Conservation (phyloP, 2,797 vertebrate genomes). For the Enteromius unitaeniatus region DNA sequence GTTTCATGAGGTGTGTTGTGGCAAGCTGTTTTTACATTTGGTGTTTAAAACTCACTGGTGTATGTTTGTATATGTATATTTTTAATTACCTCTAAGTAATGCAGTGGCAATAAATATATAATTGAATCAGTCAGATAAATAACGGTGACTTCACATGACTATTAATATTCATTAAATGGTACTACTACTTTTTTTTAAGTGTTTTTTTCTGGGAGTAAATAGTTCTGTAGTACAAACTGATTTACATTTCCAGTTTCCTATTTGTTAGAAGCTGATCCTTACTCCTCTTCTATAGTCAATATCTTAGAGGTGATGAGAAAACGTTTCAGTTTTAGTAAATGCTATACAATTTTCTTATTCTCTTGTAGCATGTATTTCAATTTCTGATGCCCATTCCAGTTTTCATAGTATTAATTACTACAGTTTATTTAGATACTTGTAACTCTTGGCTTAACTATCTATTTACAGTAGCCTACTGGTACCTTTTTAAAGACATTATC, state of each 20-base stretch:
- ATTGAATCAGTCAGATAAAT: not conserved
- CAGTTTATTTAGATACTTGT: not conserved
- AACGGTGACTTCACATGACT: not conserved
- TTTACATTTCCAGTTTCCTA: not conserved
- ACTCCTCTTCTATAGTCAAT: not conserved
- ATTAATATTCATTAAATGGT: no score
- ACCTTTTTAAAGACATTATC: not conserved
- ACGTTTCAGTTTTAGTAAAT: not conserved
- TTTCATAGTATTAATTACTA: not conserved
- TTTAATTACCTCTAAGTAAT: not conserved
- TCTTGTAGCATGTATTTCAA: not conserved
- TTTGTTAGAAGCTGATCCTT: not conserved
- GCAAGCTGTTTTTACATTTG: conserved; percentile 23
- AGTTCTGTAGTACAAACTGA: no score
- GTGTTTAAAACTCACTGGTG: not conserved
- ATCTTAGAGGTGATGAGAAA: not conserved
- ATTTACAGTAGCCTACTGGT: not conserved
- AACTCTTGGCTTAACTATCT: not conserved
- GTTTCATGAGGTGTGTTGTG: conserved; percentile 26
- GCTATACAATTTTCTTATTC: not conserved
- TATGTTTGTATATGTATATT: not conserved
- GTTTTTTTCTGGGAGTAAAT: no score
- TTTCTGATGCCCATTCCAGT: no score
- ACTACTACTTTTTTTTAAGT: not conserved
- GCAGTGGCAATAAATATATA: not conserved